Base-by-base conservation (phyloP, 53 echinoderm and acorn worm genomes). In the Pentamera pediparva region DNA sequence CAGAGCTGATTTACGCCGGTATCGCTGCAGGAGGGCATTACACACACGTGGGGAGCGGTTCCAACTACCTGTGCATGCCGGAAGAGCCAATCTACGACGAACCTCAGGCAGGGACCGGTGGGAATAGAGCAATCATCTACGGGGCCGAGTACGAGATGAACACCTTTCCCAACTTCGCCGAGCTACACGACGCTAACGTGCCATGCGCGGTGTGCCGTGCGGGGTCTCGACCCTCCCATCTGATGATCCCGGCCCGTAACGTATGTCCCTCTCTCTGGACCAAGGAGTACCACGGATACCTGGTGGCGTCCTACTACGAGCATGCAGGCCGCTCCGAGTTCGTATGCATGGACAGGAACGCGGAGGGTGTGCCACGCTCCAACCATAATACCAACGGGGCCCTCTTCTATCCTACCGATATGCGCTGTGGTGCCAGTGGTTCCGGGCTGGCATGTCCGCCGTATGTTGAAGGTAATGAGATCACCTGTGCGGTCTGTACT, bases 221-320 rank as follows among this genome's bases (percentile, higher is more conserved):
- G 21, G 56, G 65, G 15, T 8, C 57, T 21, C 78, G 65, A 36
- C 40, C 34, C 13, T 37, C 39, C 18, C 36, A 33, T 5, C 56
- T 82, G 3, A 82, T 82, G 76, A 10, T 82, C 21, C 83, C 83
- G 6, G 83, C 77, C 6, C 59, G 75, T 27, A 81, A 74, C 32
- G 62, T 27, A 5, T 81, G 81, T 61, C 81, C 81, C 5, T 33
- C 4, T 17, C 48, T 47, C 17, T 82, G 83, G 83, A 51, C 49
- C 19, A 24, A 35, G 39, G 76, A 82, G 49, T 82, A 82, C 45
- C 24, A 5, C 1, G 83, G 83, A 4, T 82, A 67, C 25, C 57
- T 82, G 9, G 56, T 82, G 38, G 25, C 83, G 2, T 43, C 54
- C 13, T 74, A 49, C 12, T 47, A 62, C 32, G 38, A 7, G 15